Conservation (phyloP, 1,140 invertebrate species). For the Heliconius congener region DNA sequence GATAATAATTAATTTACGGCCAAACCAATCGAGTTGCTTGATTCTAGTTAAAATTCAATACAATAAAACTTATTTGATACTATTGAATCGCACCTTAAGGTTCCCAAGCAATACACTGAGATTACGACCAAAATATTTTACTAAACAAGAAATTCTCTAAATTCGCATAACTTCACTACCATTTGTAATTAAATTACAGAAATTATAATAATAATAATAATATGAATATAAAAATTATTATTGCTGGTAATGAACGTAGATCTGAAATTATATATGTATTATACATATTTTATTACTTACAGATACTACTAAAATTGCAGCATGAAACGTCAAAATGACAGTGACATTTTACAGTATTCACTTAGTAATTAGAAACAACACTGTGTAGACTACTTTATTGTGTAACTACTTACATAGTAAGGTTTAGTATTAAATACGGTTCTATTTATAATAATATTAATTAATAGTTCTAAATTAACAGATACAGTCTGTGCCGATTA, state of each 20-base stretch:
- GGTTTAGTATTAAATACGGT: slow-evolving; percentile 16
- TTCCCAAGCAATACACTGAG: slow-evolving; percentile 13
- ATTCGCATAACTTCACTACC: not conserved
- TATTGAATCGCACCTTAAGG: slow-evolving; percentile 8
- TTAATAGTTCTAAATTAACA: not conserved
- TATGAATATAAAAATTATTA: not conserved
- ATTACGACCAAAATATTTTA: slow-evolving; percentile 18
- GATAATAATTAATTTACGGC: not conserved
- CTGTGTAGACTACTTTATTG: slow-evolving; percentile 19
- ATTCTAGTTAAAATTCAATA: not conserved
- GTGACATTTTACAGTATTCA: not conserved
- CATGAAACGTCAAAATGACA: not conserved
- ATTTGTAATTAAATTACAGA: slow-evolving; percentile 11
- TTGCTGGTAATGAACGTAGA: not conserved
- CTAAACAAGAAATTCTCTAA: not conserved
- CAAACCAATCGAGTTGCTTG: not conserved
- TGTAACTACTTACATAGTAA: slow-evolving; percentile 19
- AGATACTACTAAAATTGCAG: not conserved
- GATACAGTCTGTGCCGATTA: slow-evolving; percentile 13
- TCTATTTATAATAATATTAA: not conserved
- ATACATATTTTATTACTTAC: too few relatives aligned
- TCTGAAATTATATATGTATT: not conserved
- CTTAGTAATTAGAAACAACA: slow-evolving; percentile 5
- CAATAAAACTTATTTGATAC: not conserved
- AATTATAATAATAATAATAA: not conserved